Percentiles rank a stretch among this genome's conserved stretches.
phyloP scores from a whole-genome alignment of 2,888 invertebrate species.

The Leptopilina syphax region DNA sequence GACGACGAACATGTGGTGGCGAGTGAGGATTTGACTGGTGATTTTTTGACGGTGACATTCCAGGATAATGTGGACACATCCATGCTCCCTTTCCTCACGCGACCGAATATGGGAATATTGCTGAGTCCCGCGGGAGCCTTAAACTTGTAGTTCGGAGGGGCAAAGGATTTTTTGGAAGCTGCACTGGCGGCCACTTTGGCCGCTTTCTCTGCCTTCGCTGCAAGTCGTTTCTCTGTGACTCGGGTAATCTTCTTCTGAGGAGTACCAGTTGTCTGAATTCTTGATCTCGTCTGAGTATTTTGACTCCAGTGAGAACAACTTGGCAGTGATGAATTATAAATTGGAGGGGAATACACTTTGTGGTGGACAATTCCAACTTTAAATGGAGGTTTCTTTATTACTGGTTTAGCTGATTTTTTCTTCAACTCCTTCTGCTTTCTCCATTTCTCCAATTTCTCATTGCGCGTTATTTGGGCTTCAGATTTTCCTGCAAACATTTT shows the following conservation, averaged over 20 bases:
- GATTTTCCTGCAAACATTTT: neutral
- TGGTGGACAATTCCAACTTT: constrained; percentile 69
- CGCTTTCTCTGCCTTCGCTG: constrained; percentile 53
- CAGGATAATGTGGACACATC: neutral
- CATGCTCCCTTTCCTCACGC: constrained; percentile 26
- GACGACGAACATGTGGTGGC: no score
- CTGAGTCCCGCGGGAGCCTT: constrained; percentile 42
- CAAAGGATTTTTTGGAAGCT: constrained; percentile 26
- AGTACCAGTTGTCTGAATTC: neutral
- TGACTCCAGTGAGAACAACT: constrained; percentile 16
- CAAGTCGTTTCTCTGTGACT: constrained; percentile 69
- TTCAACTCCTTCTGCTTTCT: constrained; percentile 37
- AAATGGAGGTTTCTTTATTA: constrained; percentile 65
- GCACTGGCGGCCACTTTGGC: constrained; percentile 11
- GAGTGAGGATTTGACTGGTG: neutral
- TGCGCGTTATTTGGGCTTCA: neutral
- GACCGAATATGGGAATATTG: constrained; percentile 62
- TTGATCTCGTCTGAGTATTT: neutral
- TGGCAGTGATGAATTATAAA: constrained; percentile 22
- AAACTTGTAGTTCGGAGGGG: constrained; percentile 33
- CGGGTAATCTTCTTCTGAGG: constrained; percentile 62
- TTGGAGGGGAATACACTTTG: constrained; percentile 62
- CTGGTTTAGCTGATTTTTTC: constrained; percentile 56
- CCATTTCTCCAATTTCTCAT: constrained; percentile 20
- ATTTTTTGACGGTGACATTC: neutral